Conservation (phyloP, 2,797 vertebrate genomes). For the Mormyrops boulengeri region DNA sequence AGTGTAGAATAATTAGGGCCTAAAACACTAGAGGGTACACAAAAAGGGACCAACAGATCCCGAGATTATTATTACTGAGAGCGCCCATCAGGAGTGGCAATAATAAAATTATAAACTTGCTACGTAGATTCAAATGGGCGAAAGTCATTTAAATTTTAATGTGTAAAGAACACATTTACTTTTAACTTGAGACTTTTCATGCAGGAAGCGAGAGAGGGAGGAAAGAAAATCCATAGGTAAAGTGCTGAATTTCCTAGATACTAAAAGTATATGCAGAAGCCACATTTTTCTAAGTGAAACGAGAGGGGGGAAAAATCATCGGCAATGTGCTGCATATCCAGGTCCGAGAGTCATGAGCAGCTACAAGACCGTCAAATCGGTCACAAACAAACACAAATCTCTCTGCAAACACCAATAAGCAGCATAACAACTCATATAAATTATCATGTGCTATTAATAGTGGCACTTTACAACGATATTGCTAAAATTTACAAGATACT, state of each 20-base stretch:
- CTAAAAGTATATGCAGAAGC: not conserved
- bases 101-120: not conserved
- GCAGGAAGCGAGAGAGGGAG: not conserved
- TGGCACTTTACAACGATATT: not conserved
- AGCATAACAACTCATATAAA: not conserved
- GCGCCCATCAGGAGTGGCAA: not conserved
- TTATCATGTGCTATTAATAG: not conserved
- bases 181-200: not conserved
- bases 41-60: not conserved
- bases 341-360: not conserved
- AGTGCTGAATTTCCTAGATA: not conserved
- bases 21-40: not conserved
- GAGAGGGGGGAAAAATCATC: not conserved
- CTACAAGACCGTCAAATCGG: not conserved
- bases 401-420: not conserved
- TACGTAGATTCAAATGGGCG: not conserved
- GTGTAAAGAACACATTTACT: not conserved
- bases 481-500: not conserved
- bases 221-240: not conserved
- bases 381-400: not conserved
- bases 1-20: not conserved
- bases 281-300: not conserved
- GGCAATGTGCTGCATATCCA: not conserved
- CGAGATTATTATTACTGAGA: not conserved
- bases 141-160: not conserved